Base-by-base conservation (phyloP, 2,113 vertebrate species). In the Anser cygnoides region DNA sequence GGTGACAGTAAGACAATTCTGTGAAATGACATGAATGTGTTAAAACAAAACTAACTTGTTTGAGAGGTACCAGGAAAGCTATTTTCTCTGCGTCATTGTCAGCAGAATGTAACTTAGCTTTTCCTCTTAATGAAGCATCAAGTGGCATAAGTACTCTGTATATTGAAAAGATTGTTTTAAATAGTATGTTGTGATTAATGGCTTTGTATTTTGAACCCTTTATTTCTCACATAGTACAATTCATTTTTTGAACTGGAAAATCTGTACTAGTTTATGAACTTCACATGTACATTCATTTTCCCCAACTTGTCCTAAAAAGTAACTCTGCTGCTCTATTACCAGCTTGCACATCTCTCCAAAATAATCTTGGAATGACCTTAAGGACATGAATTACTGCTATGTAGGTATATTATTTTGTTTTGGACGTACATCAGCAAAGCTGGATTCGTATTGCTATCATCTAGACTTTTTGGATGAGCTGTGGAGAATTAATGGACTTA, bases 211-310 rank as follows among this genome's bases (percentile, higher is more conserved):
- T 96, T 90, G 66, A 86, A 20, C 72, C 41, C 15, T 95, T 92
- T 6, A 6, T 82, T 73, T 94, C 84, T 97, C 13, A 43, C 72
- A 49, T 76, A 92, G 84, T 92, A 84, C 87, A 92, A 92, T 55
- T 54, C 2, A 11, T 96, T 95, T 83, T 85, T 91, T 83, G 33
- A 96, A 94, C 86, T 90, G 95, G 96, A 97, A 97, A 91, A 92
- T 76, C 62, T 28, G 89, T 95, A 57, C 26, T 92, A 57, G 5
- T 74, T 74, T 35, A 61, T 71, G 73, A 94, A 81, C 44, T 84
- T 85, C 59, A 77, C 62, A 21, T 22, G 14, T 87, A 65, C 3
- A 3, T 84, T 84, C 3, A 3, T 84, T 84, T 82, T 95, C 84
- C 78, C 35, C 29, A 73, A 20, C 84, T 77, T 81, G 78, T 94